phyloP scores from a whole-genome alignment of 2,797 vertebrate genomes.

The Epinephelus awoara region DNA sequence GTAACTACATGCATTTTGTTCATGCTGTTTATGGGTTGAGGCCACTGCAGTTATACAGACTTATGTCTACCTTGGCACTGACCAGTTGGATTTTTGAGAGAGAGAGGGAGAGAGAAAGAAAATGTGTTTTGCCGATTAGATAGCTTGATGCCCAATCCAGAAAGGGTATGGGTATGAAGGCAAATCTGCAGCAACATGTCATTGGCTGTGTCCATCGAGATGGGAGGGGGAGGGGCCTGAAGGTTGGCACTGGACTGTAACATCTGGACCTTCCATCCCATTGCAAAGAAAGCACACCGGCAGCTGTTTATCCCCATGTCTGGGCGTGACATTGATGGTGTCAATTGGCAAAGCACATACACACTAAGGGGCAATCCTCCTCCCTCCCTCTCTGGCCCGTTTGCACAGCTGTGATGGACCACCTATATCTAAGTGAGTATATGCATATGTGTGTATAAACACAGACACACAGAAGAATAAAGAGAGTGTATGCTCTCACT shows the following conservation, averaged over 20 bases:
- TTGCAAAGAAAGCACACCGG: constrained; percentile 83
- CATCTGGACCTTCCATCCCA: constrained; percentile 69
- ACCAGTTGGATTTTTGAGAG: constrained; percentile 20
- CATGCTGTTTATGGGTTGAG: too few relatives aligned
- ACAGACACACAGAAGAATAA: constrained; percentile 31
- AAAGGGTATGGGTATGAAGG: constrained; percentile 83
- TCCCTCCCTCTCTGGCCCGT: constrained; percentile 89
- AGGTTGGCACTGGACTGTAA: constrained; percentile 54
- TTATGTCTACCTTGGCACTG: not conserved
- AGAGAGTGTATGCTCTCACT: constrained; percentile 42
- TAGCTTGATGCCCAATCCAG: constrained; percentile 72
- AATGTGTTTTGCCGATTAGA: constrained; percentile 35
- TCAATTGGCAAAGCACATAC: constrained; percentile 87
- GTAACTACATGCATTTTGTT: too few relatives aligned
- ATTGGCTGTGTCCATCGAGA: constrained; percentile 75
- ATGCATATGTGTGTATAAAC: constrained; percentile 10
- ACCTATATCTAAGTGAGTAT: constrained; percentile 17
- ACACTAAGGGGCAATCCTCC: constrained; percentile 51
- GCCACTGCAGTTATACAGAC: not conserved
- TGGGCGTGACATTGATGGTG: constrained; percentile 90
- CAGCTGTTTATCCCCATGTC: constrained; percentile 94
- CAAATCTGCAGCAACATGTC: constrained; percentile 88
- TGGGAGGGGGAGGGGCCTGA: constrained; percentile 60
- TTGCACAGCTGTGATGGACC: constrained; percentile 81
- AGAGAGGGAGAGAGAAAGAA: not conserved